Conservation (phyloP, 2,797 vertebrate genomes). For the Rallus crepitans region DNA sequence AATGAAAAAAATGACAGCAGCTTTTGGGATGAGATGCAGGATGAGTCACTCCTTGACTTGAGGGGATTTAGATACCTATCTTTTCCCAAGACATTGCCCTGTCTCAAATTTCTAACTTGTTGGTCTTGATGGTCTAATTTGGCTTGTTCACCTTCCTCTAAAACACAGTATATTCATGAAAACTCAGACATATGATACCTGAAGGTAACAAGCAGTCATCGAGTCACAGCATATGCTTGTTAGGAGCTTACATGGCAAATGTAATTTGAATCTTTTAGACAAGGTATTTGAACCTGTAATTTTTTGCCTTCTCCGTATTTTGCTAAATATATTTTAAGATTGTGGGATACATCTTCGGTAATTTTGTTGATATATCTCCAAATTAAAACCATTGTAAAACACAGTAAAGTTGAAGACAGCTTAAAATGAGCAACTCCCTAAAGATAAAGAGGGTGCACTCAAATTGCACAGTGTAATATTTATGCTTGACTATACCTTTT, state of each 20-base stretch:
- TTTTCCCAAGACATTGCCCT: neutral
- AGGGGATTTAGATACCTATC: neutral
- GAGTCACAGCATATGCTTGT: neutral
- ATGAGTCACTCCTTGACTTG: neutral
- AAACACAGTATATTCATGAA: neutral
- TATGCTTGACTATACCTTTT: neutral
- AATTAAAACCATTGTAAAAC: neutral
- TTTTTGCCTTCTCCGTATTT: neutral
- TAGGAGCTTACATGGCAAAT: neutral
- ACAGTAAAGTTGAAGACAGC: neutral
- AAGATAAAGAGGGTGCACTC: neutral
- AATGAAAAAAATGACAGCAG: neutral
- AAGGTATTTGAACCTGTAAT: neutral
- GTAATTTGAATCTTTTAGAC: neutral
- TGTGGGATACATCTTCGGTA: neutral
- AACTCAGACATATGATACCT: neutral
- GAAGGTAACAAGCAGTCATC: neutral
- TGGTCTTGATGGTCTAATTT: neutral
- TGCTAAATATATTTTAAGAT: neutral
- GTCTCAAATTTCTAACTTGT: neutral
- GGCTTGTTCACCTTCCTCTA: neutral
- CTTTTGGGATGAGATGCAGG: neutral
- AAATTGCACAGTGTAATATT: neutral
- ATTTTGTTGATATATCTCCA: neutral
- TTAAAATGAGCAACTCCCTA: neutral